Base-by-base conservation (phyloP, 2,113 vertebrate genomes). In the Chionis minor region DNA sequence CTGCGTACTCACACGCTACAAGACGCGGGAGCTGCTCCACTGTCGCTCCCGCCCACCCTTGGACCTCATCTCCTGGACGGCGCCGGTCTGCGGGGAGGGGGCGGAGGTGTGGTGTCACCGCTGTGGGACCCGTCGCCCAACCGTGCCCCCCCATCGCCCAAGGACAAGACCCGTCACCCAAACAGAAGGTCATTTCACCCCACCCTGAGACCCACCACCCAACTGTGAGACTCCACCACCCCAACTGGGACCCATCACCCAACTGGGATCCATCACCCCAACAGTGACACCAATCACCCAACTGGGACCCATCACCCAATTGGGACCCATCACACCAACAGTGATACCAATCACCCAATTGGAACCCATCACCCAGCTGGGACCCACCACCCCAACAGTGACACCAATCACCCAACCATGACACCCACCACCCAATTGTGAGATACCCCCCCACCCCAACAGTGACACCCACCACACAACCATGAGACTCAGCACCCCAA, bases 41-140 rank as follows among this genome's bases (percentile, higher is more conserved):
- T 97, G 98, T 90, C 98, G 97, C 92, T 98, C 98, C 62, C 98
- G 98, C 4, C 97, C 97, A 3, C 98, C 98, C 97, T 99, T 99
- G 45, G 98, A 99, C 89, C 98, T 98, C 99, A 99, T 99, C 94
- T 99, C 99, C 97, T 99, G 99, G 26, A 99, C 98, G 0, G 98
- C 98, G 1, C 99, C 98, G 0, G 98, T 98, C 99, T 99, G 97
- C 9, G 9, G 77, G 86, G 65, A 72, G 33, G 35, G 75, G 0
- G 24, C 13, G 8, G n/a, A 40, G 32, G 1, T 3, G 28, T 3
- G 45, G 15, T 30, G 33, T 2, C 21, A 16, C 14, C 30, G 0
- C 19, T 1, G 9, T 1, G 20, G 20, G 10, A 30, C 0, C 51
- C 35, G 5, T 22, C 77, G 44, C 49, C 69, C 70, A 3, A 18